Evolutionary conservation across 1,140 invertebrate species (phyloP).

Genomic region (Macrobrachium nipponense): DNA sequence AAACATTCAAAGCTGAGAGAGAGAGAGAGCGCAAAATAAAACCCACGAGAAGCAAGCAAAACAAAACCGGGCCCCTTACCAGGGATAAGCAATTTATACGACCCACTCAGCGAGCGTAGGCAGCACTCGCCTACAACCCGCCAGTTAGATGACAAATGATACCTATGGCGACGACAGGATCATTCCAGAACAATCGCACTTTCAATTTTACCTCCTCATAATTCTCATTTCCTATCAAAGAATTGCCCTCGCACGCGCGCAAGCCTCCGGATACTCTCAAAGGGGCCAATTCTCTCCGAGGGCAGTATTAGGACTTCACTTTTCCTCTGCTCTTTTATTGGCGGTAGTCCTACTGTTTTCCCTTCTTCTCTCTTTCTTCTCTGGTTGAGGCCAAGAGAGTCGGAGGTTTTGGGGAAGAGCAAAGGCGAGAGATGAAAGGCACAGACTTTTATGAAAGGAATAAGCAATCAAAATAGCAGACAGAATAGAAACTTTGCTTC

Average conservation of each 20-base stretch:
- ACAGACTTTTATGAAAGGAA: too few species aligned
- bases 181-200: slow-evolving; percentile 52
- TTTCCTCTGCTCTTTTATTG: neutral
- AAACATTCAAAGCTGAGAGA: neutral
- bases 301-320: neutral
- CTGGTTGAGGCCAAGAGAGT: too few species aligned
- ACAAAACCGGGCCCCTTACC: neutral
- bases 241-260: slow-evolving; percentile 18
- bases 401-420: too few species aligned
- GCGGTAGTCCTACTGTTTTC: neutral
- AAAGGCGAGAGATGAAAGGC: too few species aligned
- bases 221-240: slow-evolving; percentile 53
- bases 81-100: neutral
- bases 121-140: neutral
- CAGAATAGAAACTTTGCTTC: too few species aligned
- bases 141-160: slow-evolving; percentile 40
- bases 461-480: too few species aligned
- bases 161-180: slow-evolving; percentile 41
- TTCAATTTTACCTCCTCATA: slow-evolving; percentile 55
- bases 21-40: neutral
- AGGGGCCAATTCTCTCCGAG: neutral
- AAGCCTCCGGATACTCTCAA: neutral
- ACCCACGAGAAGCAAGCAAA: neutral
- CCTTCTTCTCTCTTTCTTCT: neutral
- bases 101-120: neutral